Base-by-base conservation (phyloP, 2,797 vertebrate species). In the Hylomyscus alleni region DNA sequence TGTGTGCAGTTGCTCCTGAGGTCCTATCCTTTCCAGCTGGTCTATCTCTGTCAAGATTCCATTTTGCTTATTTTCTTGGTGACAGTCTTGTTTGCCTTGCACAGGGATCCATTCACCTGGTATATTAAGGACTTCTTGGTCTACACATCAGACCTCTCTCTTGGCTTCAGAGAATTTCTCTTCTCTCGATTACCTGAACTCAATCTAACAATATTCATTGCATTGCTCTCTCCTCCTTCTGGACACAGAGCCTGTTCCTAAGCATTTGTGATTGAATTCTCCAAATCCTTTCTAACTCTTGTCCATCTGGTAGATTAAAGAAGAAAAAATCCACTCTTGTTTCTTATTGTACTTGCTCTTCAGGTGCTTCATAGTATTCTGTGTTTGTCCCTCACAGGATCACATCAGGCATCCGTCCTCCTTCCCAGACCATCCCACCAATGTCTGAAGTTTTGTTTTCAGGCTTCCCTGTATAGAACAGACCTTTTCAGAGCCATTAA, bases 41-140 rank as follows among this genome's bases (percentile, higher is more conserved):
- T 93, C 44, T 80, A 72, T 50, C 73, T 10, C 93, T 91, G 88
- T 44, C 52, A 72, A 67, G 97, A 91, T 89, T 93, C 60, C 56
- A 20, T 89, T 95, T 95, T 54, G 75, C 10, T 37, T 96, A 65
- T 83, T 62, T 89, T 34, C 50, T 96, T 96, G 60, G 40, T 47
- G 4, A 90, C 50, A 81, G 9, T 12, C 37, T 78, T 3, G 5
- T 40, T 93, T 93, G 82, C 62, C 78, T 96, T 50, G n/a, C 44
- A 95, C 84, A 95, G 77, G 93, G 96, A 90, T 81, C 58, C n/a
- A 93, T 34, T 67, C 62, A 50, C 60, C 50, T 97, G 72, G 26
- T 14, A n/a, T 72, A 82, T 89, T 86, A 87, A 90, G 20, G 5
- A 62, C 26, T 86, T 88, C 87, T 72, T 34, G 52, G 24, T 77